Evolutionary conservation across 1,140 invertebrate species (phyloP).

Genomic region (Helicoverpa armigera): DNA sequence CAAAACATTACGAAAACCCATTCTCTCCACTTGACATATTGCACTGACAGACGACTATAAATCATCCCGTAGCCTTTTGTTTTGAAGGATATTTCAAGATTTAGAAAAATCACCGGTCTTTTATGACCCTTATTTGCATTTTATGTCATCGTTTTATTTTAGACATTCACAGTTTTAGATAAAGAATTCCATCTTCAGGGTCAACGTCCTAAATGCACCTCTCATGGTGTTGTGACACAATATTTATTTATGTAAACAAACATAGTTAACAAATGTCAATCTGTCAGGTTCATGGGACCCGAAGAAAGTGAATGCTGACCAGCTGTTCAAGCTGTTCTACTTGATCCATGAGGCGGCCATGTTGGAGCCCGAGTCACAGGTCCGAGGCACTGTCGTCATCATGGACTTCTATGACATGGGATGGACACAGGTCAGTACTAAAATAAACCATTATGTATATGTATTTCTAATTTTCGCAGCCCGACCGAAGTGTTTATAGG

Average conservation of each 20-base stretch:
- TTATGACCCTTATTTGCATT: too few relatives aligned
- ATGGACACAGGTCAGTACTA: conserved; percentile 89
- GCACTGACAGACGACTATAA: neutral
- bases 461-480: neutral
- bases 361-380: conserved; percentile 92
- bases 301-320: conserved; percentile 90
- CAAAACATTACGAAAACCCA: conserved; percentile 38
- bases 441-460: neutral
- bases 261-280: neutral
- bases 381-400: conserved; percentile 91
- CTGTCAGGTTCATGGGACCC: conserved; percentile 90
- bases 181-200: too few relatives aligned
- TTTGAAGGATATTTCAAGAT: neutral
- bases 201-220: too few relatives aligned
- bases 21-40: conserved; percentile 19
- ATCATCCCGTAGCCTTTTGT: conserved; percentile 2
- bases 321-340: conserved; percentile 92
- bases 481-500: neutral
- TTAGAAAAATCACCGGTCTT: neutral
- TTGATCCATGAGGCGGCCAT: conserved; percentile 92
- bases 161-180: too few relatives aligned
- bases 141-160: too few relatives aligned
- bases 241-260: neutral
- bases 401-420: conserved; percentile 93
- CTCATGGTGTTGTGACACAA: too few relatives aligned